Evolutionary conservation across 2,888 invertebrate species (phyloP).

Genomic region (Trichogramma evanescens): DNA sequence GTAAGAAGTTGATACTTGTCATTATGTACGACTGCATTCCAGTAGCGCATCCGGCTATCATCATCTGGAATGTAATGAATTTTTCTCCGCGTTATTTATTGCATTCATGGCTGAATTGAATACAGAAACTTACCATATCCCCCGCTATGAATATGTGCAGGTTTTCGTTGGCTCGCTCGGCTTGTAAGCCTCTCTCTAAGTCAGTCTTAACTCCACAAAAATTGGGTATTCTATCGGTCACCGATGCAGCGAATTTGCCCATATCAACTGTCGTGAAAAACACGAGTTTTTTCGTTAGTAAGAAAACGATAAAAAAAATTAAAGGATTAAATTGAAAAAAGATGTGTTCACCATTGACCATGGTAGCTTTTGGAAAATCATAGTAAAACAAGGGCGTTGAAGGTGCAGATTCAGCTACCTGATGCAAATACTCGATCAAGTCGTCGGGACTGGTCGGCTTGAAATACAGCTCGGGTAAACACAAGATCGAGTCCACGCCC

Average conservation of each 20-base stretch:
- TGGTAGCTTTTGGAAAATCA: constrained; percentile 46
- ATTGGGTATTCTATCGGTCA: constrained; percentile 60
- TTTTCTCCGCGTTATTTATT: neutral
- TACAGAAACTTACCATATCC: constrained; percentile 55
- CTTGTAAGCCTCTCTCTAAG: constrained; percentile 61
- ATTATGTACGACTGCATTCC: constrained; percentile 70
- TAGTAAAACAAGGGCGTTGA: constrained; percentile 75
- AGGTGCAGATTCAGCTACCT: constrained; percentile 64
- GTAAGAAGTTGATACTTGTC: constrained; percentile 63
- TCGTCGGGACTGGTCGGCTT: constrained; percentile 58
- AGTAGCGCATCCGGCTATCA: constrained; percentile 59
- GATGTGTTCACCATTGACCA: constrained; percentile 10
- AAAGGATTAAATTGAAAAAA: neutral
- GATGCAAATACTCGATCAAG: constrained; percentile 60
- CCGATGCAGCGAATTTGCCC: constrained; percentile 60
- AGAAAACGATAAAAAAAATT: neutral
- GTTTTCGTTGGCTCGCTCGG: constrained; percentile 51
- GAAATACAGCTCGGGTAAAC: constrained; percentile 71
- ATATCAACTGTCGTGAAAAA: constrained; percentile 58
- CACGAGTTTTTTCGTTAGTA: neutral
- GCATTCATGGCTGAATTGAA: neutral
- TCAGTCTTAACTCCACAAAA: constrained; percentile 73
- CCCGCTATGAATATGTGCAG: constrained; percentile 61
- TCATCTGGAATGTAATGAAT: constrained; percentile 48
- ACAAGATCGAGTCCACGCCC: constrained; percentile 63